phyloP scores from a whole-genome alignment of 2,888 invertebrate species.

The Dryocosmus kuriphilus region DNA sequence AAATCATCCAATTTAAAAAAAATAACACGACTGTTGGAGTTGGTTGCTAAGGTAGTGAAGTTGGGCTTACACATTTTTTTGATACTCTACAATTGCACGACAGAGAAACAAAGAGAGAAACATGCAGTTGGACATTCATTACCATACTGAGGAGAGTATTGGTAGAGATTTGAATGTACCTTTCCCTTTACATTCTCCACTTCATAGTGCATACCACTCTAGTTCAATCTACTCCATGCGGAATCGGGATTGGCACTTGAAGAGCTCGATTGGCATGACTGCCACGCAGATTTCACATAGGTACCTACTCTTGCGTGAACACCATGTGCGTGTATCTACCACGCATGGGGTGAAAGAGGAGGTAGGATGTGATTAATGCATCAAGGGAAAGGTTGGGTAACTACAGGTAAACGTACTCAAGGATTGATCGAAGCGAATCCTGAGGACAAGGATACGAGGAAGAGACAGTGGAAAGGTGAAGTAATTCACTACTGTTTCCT shows the following conservation, averaged over 20 bases:
- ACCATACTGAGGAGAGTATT: not conserved
- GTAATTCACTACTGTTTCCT: not conserved
- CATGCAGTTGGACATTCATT: not conserved
- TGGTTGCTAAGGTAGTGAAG: too few relatives aligned
- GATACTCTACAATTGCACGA: too few relatives aligned
- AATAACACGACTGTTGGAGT: too few relatives aligned
- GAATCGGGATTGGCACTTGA: conserved; percentile 65
- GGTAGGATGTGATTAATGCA: conserved; percentile 16
- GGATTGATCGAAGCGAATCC: conserved; percentile 69
- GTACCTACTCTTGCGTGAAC: conserved; percentile 41
- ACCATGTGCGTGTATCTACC: conserved; percentile 30
- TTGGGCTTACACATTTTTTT: too few relatives aligned
- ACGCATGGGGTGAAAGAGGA: conserved; percentile 30
- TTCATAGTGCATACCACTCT: conserved; percentile 49
- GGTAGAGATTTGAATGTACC: conserved; percentile 21
- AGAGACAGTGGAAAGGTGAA: not conserved
- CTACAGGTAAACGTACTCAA: conserved; percentile 73
- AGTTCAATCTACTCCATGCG: conserved; percentile 53
- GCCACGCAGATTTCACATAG: conserved; percentile 51
- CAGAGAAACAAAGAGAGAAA: not conserved
- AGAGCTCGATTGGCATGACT: conserved; percentile 61
- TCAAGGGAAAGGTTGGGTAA: conserved; percentile 55
- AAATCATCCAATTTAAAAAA: too few relatives aligned
- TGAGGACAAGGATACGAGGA: conserved; percentile 54
- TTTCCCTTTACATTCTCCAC: conserved; percentile 32